Conservation (phyloP, 2,888 invertebrate species). For the Spodoptera picta region DNA sequence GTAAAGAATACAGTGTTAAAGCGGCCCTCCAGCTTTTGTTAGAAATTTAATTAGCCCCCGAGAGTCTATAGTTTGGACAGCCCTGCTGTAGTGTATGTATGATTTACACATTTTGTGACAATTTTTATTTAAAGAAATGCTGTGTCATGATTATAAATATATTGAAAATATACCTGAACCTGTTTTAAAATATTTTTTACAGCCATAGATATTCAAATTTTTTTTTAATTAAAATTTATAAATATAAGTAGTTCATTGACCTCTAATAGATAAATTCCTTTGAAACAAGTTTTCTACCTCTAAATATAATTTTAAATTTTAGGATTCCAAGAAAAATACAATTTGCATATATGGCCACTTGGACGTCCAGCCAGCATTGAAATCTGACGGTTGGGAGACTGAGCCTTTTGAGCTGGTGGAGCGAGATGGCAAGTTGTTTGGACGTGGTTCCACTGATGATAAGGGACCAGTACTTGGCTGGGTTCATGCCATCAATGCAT, state of each 20-base stretch:
- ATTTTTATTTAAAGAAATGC: no score
- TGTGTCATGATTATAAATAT: no score
- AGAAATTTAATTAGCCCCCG: no score
- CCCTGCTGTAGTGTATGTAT: no score
- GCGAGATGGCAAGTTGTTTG: constrained; percentile 95
- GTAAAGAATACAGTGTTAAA: no score
- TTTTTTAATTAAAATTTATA: not conserved
- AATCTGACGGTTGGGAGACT: constrained; percentile 98
- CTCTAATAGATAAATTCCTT: not conserved
- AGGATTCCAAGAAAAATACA: constrained; percentile 96
- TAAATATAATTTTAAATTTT: constrained; percentile 16
- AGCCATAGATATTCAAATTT: no score
- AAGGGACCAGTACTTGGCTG: constrained; percentile 98
- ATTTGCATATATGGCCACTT: constrained; percentile 98
- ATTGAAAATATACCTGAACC: no score
- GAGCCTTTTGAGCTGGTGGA: constrained; percentile 97
- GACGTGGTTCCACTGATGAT: constrained; percentile 97
- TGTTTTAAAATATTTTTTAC: no score
- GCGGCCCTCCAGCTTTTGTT: no score
- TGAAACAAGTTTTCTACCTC: not conserved
- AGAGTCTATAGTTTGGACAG: no score
- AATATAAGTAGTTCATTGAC: constrained; percentile 5
- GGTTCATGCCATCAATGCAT: constrained; percentile 97
- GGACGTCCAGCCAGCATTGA: constrained; percentile 98
- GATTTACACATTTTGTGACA: no score